Evolutionary conservation across 1,140 invertebrate genomes (phyloP), one percentile per base, ranked within the genome.

Genomic region (Drosophila gunungcola): DNA sequence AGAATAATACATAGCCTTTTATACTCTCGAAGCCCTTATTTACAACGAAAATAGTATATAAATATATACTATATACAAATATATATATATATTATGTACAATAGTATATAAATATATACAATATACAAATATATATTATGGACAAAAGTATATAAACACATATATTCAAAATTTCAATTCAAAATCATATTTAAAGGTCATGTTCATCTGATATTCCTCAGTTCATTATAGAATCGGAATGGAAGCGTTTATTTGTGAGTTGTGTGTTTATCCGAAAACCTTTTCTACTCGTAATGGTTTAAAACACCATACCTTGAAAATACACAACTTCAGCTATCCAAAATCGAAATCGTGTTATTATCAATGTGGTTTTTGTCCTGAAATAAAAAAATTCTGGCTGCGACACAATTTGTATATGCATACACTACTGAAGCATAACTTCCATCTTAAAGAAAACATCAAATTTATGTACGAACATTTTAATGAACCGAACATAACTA

Each of bases 281-380:
- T 49, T 49, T 49, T 9, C 12, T 29, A 25, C 27, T 10, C 29
- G 12, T 4, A 32, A 51, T 32, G 48, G 12, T 2, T 13, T 51
- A 4, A 32, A 32, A 51, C 2, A 1, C 3, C 39, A 13, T 7
- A 41, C n/a, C n/a, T 41, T 13, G 34, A 51, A 34, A 36, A 4
- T 51, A 7, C 29, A 51, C n/a, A 51, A 51, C 49, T 51, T 51
- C 9, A 51, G n/a, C n/a, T 51, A 51, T 51, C 27, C 34, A 51
- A 51, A 51, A 13, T 51, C 49, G 2, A 34, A 10, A 51, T 36
- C 29, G 9, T 51, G 3, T 10, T 34, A 51, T 41, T 41, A 41
- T 7, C 29, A 16, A 7, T 51, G 49, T 32, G 16, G 10, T 11
- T 51, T 34, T 4, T 51, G 49, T 34, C 49, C 49, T 16, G 29